Percentiles rank a stretch among this genome's conserved stretches.
phyloP scores from a whole-genome alignment of 2,113 vertebrate genomes.

The Otolemur garnettii region DNA sequence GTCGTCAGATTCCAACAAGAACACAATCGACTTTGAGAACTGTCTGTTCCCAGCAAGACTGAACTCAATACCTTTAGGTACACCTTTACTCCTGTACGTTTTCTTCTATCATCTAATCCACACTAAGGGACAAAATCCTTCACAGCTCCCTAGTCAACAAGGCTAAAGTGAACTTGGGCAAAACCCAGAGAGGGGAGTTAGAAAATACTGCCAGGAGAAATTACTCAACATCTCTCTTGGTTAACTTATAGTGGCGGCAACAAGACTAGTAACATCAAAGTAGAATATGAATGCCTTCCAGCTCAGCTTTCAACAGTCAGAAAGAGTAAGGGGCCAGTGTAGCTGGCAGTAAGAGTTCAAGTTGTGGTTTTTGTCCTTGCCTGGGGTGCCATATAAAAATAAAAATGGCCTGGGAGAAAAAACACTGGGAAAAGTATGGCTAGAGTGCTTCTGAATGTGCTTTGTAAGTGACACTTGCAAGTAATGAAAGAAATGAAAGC shows the following conservation, averaged over 20 bases:
- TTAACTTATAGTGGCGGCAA: background rate
- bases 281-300: background rate
- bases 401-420: constrained; percentile 11
- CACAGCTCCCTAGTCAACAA: background rate
- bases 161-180: background rate
- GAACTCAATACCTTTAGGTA: background rate
- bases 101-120: background rate
- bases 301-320: background rate
- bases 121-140: background rate
- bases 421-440: background rate
- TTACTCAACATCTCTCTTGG: background rate
- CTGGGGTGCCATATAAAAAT: background rate
- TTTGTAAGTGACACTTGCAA: background rate
- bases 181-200: background rate
- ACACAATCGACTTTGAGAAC: background rate
- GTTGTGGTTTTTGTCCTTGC: background rate
- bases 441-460: background rate
- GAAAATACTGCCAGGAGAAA: constrained; percentile 41
- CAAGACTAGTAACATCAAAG: background rate
- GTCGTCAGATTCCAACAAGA: background rate
- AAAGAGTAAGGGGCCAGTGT: background rate
- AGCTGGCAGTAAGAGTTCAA: background rate
- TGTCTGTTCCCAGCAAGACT: background rate
- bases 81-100: background rate
- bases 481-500: constrained; percentile 40